These are phyloP conservation scores for Philereme transversata DNA, from an alignment of 2,888 invertebrate genomes.

Conservation along the genomic window DNA sequence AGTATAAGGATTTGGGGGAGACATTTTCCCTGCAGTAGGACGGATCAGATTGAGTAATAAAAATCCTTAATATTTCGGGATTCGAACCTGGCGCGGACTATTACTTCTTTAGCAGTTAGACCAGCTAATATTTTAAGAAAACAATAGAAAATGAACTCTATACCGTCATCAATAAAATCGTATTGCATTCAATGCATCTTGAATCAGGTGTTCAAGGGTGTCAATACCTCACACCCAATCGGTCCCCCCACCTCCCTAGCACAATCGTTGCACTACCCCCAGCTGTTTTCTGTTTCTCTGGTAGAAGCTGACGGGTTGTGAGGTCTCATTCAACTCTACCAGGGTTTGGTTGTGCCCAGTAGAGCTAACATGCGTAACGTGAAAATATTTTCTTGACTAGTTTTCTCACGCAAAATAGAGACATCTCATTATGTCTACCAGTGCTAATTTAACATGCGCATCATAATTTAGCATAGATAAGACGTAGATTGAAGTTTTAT, in stretches of 20 bases:
- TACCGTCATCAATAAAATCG: neutral
- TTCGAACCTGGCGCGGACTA: no score
- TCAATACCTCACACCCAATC: conserved; percentile 3
- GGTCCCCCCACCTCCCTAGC: conserved; percentile 1
- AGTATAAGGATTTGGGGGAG: no score
- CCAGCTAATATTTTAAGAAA: no score
- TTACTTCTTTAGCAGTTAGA: no score
- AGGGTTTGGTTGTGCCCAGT: conserved; percentile 9
- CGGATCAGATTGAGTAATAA: no score
- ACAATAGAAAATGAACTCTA: conserved; percentile 5
- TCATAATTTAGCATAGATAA: no score
- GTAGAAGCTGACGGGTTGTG: conserved; percentile 2
- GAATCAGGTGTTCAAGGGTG: neutral
- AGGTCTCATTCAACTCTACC: conserved; percentile 2
- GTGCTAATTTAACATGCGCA: no score
- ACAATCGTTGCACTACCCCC: conserved; percentile 1
- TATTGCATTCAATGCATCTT: conserved; percentile 13
- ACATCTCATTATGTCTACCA: no score
- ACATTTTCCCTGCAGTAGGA: no score
- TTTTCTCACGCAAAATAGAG: no score
- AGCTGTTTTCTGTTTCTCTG: conserved; percentile 10
- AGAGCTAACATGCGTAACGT: neutral
- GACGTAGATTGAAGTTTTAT: no score
- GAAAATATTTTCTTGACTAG: neutral
- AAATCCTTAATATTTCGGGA: no score